Percentiles rank a stretch among this genome's conserved stretches.
Evolutionary conservation across 2,888 invertebrate genomes (phyloP).

Genomic region (Eumerus sabulonum): DNA sequence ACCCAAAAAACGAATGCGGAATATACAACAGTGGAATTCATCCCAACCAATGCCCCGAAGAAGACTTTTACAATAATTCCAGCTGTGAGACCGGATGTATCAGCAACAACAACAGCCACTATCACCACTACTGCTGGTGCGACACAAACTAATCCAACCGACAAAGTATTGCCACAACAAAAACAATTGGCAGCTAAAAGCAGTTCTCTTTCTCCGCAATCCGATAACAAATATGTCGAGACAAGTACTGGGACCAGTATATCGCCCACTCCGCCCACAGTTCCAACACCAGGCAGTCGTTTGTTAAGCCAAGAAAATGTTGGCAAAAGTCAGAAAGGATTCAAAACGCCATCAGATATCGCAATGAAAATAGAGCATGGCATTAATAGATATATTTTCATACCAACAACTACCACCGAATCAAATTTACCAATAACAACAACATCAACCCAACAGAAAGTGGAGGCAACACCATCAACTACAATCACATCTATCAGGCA

Average conservation of each 20-base stretch:
- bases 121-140: constrained; percentile 52
- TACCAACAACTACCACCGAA: constrained; percentile 44
- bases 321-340: constrained; percentile 63
- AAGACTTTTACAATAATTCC: constrained; percentile 24
- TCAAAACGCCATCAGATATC: constrained; percentile 60
- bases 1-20: constrained; percentile 35
- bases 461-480: constrained; percentile 2
- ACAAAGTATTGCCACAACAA: constrained; percentile 48
- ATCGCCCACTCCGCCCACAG: not conserved
- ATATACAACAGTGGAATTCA: constrained; percentile 26
- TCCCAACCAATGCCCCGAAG: constrained; percentile 19
- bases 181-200: constrained; percentile 70
- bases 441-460: constrained; percentile 8
- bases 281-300: constrained; percentile 28
- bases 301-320: constrained; percentile 59
- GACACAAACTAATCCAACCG: constrained; percentile 46
- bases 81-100: constrained; percentile 41
- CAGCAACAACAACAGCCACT: constrained; percentile 51
- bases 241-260: constrained; percentile 42
- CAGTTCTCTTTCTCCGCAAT: constrained; percentile 54
- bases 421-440: constrained; percentile 46
- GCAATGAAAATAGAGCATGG: constrained; percentile 36
- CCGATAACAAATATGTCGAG: constrained; percentile 70
- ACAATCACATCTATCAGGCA: constrained; percentile 28
- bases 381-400: constrained; percentile 42